Base-by-base conservation (phyloP, 2,888 invertebrate genomes). In the Eremobia ochroleuca region DNA sequence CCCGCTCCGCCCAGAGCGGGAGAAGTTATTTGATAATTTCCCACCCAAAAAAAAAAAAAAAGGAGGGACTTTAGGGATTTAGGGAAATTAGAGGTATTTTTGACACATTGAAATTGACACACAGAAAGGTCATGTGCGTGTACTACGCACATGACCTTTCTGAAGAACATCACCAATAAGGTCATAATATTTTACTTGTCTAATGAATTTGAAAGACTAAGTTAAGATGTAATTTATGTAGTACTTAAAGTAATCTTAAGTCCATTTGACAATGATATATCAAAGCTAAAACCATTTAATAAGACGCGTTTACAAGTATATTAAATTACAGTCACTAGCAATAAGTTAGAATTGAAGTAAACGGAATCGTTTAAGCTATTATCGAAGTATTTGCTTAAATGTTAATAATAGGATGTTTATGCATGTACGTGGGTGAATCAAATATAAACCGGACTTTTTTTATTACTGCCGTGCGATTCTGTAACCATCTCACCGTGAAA, bases 241-340 rank as follows among this genome's bases (percentile, higher is more conserved):
- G 28, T 40, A 13, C 8, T 40, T 40, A 73, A n/a, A n/a, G 1
- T n/a, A 74, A 72, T 72, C 0, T 28, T 18, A 62, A n/a, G 21
- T 52, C 18, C n/a, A 73, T 73, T 61, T 40, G 40, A 75, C 73
- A 73, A 75, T 74, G 43, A 43, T 62, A 52, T 74, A 43, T 62
- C 62, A 61, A 40, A 61, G n/a, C 62, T 31, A 49, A 73, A 1
- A n/a, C 15, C 18, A 21, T 52, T 76, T 76, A 74, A 52, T 52
- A 8, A 43, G 75, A 64, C 75, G 74, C 8, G 11, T 4, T 31
- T 21, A 64, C 74, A 74, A 15, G 43, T 62, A 34, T 62, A 43
- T 75, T 74, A 31, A 75, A 74, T 74, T 43, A 52, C 49, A 43
- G 31, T 8, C 8, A 4, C 13, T 34, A 0, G n/a, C 28, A 15